Conservation (phyloP, 2,888 invertebrate species). For the Hedychridium roseum region DNA sequence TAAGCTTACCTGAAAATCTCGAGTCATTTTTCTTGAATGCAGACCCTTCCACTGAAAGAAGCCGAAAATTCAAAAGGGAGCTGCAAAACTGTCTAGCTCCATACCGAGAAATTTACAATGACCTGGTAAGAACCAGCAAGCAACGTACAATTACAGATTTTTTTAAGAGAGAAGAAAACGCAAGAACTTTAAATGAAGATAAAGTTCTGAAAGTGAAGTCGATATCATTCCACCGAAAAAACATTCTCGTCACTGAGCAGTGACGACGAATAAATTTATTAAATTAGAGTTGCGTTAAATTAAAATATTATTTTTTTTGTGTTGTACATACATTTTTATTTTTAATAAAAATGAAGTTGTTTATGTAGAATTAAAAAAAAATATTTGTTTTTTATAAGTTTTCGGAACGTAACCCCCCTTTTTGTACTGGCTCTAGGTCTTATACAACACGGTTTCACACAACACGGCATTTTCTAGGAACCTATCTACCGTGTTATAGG, state of each 20-base stretch:
- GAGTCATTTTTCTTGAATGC: constrained; percentile 27
- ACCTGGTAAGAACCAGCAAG: constrained; percentile 22
- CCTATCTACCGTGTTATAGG: no score
- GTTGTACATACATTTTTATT: constrained; percentile 11
- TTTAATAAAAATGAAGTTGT: constrained; percentile 6
- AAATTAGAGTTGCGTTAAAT: constrained; percentile 12
- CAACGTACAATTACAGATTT: constrained; percentile 18
- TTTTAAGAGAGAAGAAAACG: constrained; percentile 17
- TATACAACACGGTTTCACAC: no score
- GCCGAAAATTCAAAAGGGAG: constrained; percentile 26
- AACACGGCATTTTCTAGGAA: no score
- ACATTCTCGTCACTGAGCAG: constrained; percentile 17
- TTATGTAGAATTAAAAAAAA: constrained; percentile 12
- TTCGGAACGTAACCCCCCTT: constrained; percentile 11
- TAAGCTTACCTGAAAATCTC: constrained; percentile 21
- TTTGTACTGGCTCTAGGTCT: constrained; percentile 8
- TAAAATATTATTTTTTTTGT: constrained; percentile 2
- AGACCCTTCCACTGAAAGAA: constrained; percentile 24
- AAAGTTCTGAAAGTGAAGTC: constrained; percentile 19
- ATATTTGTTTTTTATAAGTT: constrained; percentile 16
- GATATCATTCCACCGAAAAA: constrained; percentile 17
- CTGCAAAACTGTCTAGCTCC: constrained; percentile 19
- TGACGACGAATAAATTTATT: constrained; percentile 21
- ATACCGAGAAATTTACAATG: constrained; percentile 15
- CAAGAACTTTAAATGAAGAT: constrained; percentile 17